Base-by-base conservation (phyloP, 2,888 invertebrate species). In the Eupithecia insigniata region DNA sequence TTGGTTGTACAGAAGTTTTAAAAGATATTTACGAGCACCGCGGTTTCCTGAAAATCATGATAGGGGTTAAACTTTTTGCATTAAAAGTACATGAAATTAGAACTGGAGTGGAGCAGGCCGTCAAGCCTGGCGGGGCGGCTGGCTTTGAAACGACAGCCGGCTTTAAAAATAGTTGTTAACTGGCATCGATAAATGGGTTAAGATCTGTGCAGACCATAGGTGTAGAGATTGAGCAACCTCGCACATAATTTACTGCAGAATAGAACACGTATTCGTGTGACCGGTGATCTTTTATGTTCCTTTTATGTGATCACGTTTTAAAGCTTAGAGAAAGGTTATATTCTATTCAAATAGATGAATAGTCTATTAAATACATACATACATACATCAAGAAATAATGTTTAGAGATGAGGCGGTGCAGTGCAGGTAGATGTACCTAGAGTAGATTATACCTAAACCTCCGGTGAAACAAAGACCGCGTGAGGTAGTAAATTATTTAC, bases 121-220 rank as follows among this genome's bases (percentile, higher is more conserved):
- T 43, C 28, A 36, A n/a, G 62, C 69, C 67, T 34, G 39, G 39
- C 66, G 69, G n/a, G n/a, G n/a, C n/a, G n/a, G n/a, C n/a, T n/a
- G n/a, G n/a, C n/a, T n/a, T n/a, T n/a, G n/a, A n/a, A n/a, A n/a
- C n/a, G n/a, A n/a, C n/a, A n/a, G n/a, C 39, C 10, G 43, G 61
- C 26, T 69, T 69, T 68, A 67, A 66, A 69, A 74, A 69, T 74
- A 62, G 71, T 58, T 71, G 64, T 43, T 69, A 74, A 46, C 69
- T 71, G 71, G 69, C 58, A 71, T 46, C 66, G 43, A 74, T 74
- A 71, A 71, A 74, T 71, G 58, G 46, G 46, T 67, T 46, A 3
- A 28, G 28, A 58, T 55, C 66, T 64, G n/a, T 39, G 64, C 64
- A 64, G 34, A 64, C 64, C 64, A 64, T 26, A 62, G 36, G 69